phyloP scores from a whole-genome alignment of 2,888 invertebrate species.

The Tuberolachnus salignus region DNA sequence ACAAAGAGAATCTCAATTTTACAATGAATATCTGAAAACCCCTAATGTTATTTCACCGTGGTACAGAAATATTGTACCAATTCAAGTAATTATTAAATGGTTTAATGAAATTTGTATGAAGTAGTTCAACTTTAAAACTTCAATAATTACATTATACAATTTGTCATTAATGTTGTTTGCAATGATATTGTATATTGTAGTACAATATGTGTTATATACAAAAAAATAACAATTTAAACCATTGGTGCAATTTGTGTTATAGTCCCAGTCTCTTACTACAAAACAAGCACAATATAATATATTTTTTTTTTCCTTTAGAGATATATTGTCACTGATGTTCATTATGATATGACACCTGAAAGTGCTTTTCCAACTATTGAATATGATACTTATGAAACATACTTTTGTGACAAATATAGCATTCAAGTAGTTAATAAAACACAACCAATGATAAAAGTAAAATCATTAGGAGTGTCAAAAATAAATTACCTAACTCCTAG shows the following conservation, averaged over 20 bases:
- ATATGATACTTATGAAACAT: conserved; percentile 72
- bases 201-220: no score
- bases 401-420: conserved; percentile 78
- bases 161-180: conserved; percentile 57
- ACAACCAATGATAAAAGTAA: conserved; percentile 84
- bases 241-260: no score
- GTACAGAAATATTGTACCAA: conserved; percentile 63
- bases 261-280: no score
- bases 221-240: no score
- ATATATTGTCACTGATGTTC: conserved; percentile 75
- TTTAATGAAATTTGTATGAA: neutral
- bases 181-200: neutral
- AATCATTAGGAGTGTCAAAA: conserved; percentile 61
- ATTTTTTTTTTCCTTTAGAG: conserved; percentile 60
- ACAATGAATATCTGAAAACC: conserved; percentile 33
- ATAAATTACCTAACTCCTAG: conserved; percentile 68
- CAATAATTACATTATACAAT: neutral
- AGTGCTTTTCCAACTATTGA: conserved; percentile 72
- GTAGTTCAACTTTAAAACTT: neutral
- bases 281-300: no score
- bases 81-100: conserved; percentile 42
- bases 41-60: conserved; percentile 35
- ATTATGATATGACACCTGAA: conserved; percentile 70
- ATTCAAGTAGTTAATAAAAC: conserved; percentile 68
- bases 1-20: conserved; percentile 42